Base-by-base conservation (phyloP, 2,113 vertebrate genomes). In the Oryzias melastigma region DNA sequence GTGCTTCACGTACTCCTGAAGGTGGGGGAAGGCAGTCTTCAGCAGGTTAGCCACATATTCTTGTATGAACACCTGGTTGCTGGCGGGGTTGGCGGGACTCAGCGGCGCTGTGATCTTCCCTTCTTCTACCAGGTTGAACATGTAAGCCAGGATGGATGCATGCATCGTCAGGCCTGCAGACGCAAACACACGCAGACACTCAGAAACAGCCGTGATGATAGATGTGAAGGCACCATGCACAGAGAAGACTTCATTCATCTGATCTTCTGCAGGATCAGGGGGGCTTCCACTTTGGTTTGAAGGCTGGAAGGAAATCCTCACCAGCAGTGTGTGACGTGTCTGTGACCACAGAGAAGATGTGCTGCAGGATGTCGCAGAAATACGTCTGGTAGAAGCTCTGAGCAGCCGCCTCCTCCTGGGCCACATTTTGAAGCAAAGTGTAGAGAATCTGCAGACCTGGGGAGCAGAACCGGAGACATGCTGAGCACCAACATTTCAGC, bases 371-470 rank as follows among this genome's bases (percentile, higher is more conserved):
- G 50, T 99, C 97, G 17, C 97, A 98, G 88, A 99, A 98, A 42
- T 98, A 99, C 0, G 97, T 98, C 81, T 99, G 97, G 82, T 98
- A 98, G 84, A 99, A 99, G 75, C 97, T 99, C 90, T 99, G 97
- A 43, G 97, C 97, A 1, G 97, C 97, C 0, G 95, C 92, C 75
- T 98, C 97, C 78, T 99, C 97, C 91, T 98, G 97, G 4, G 93
- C 96, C 85, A 99, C 96, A 0, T 98, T 98, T 88, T 99, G 97
- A 55, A 99, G 92, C 60, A 99, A 81, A 4, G 97, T 98, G 89
- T 96, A 99, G 52, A 99, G 94, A 56, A 99, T 95, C 87, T 98
- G 96, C 69, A 99, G 92, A 57, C 97, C 97, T 99, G 81, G 10
- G 1, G 61, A 55, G 27, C 20, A 62, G 1, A 59, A 24, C 56